Base-by-base conservation (phyloP, 2,888 invertebrate genomes). In the Automeris io region DNA sequence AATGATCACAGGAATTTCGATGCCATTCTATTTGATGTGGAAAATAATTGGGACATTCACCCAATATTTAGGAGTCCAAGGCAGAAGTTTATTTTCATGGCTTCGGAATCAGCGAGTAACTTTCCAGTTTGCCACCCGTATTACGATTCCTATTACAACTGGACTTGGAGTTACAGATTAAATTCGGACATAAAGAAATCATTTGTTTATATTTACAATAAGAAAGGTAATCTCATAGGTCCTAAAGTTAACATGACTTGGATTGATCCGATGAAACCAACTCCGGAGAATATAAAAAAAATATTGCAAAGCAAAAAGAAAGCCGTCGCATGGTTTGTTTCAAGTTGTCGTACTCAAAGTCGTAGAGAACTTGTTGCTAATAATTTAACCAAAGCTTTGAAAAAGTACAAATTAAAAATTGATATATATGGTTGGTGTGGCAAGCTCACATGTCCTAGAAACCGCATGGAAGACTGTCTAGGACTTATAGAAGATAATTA, bases 21-120 rank as follows among this genome's bases (percentile, higher is more conserved):
- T 32, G 90, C 88, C 0, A 64, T 90, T 4, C 33, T 90, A 0
- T 89, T 90, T 37, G 89, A 90, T 36, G 80, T 78, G 0, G 78
- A 82, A 43, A 70, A 69, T 36, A 46, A 45, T 39, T 79, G 76
- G 75, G 71, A 75, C 12, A 12, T 26, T 0, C 57, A 61, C 37
- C 65, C 75, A 0, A n/a, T 48, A 0, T 11, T 65, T 0, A 66
- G 90, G 45, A 54, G 57, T 2, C 44, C 63, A 0, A 43, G 73
- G 40, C 90, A 90, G 56, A 67, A 63, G 32, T 90, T 87, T 46
- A 64, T 90, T 11, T 90, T 87, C 42, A 69, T 77, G 1, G 70
- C 73, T 0, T 50, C 68, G 2, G 74, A 77, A 51, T 65, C 80
- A 0, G 57, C 76, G 1, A 55, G 47, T 3, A 51, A 68, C 23